Evolutionary conservation across 2,888 invertebrate species (phyloP), one percentile per base, ranked within the genome.

Genomic region (Chrysodeixis includens): DNA sequence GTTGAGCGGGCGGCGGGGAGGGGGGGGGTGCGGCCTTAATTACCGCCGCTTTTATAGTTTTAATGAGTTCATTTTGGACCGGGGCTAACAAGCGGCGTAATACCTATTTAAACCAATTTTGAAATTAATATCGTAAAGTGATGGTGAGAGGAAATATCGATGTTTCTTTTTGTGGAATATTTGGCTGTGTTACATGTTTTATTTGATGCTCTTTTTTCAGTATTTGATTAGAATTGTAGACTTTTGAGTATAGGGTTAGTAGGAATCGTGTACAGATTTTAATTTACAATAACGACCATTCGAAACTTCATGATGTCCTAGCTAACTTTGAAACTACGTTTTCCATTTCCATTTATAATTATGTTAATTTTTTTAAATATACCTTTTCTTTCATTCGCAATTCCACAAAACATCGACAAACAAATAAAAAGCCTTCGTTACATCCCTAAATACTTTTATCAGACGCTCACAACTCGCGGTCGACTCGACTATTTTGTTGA

Each of bases 1-100:
- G 69, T 79, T 78, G 81, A 79, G 80, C 81, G 74, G 76, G 81
- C 82, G 76, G 79, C 76, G 76, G 81, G 82, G 85, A 84, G 78
- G 75, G 79, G 82, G 86, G 86, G 88, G 88, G 89, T 85, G 88
- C 86, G 92, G 92, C 88, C 92, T 93, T 96, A 96, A 96, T 96
- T 96, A 96, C 96, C 96, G 95, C 96, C 94, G 96, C 96, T 96
- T 96, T 96, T 96, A 96, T 96, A 96, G 96, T 96, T 96, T 96
- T 96, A 96, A 96, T 96, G 96, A 96, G 96, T 96, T 96, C 96
- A 96, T 96, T 94, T 94, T 92, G 93, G 96, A 96, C 95, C 96
- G 95, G 95, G 94, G 95, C 96, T 96, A 96, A 96, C 94, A 95
- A 95, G 94, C 94, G 93, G 84, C 92, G 92, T 92, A 93, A 94